Base-by-base conservation (phyloP, 2,113 vertebrate species). In the Podarcis muralis region DNA sequence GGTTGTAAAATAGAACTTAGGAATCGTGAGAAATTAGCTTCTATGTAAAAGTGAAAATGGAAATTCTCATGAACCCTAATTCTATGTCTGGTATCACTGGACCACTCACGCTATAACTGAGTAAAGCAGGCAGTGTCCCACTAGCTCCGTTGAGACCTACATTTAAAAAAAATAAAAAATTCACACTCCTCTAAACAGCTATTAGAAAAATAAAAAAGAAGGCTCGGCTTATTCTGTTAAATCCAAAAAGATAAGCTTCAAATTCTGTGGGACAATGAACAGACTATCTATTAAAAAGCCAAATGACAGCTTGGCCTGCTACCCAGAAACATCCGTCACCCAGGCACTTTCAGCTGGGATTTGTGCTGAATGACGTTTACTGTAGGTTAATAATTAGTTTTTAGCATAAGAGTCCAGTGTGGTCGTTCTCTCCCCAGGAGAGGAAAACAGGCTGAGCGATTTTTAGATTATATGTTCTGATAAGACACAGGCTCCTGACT, bases 371-470 rank as follows among this genome's bases (percentile, higher is more conserved):
- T 96, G 95, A 95, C 89, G 90, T 94, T 95, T 94, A 94, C 90
- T 95, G 85, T 90, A 95, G 94, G 90, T 92, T 97, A 96, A 96
- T 95, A 97, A 97, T 97, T 95, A 96, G 91, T 92, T 97, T 96
- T 94, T 95, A 96, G 95, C 92, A 91, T 91, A 93, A 85, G 87
- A 94, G 94, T 91, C 90, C 93, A 94, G 81, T 90, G 93, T 85
- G 85, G 22, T 87, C 23, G 2, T 92, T 86, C 87, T 94, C 93
- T 94, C 93, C 95, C 96, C 93, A 95, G 88, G 93, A 97, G 96
- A 96, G 90, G 81, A 88, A 93, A 94, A 90, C 62, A 96, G 95
- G 89, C 94, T 95, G 94, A 96, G 89, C 92, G 93, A 95, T 96
- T 95, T 96, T 86, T 95, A 95, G 93, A 97, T 95, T 95, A 95